phyloP scores from a whole-genome alignment of 1,140 invertebrate species.

The Bombus pyrosoma region DNA sequence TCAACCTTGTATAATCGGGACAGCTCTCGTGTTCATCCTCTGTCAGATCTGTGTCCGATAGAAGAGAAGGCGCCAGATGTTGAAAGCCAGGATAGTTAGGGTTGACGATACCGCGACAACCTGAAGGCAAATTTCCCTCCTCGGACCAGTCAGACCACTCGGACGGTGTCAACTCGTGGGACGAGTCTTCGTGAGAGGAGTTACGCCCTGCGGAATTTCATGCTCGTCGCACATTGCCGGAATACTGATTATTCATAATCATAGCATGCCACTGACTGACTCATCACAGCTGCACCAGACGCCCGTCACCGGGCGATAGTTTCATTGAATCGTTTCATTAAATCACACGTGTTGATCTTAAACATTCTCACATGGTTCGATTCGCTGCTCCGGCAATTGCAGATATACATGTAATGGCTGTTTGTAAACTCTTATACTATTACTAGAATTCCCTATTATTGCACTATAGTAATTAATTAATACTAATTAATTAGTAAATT shows the following conservation, averaged over 20 bases:
- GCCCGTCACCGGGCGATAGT: neutral
- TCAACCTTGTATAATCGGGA: conserved; percentile 50
- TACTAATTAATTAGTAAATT: too few relatives aligned
- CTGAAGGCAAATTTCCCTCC: conserved; percentile 74
- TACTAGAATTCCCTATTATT: too few relatives aligned
- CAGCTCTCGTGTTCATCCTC: conserved; percentile 78
- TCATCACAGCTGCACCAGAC: conserved; percentile 41
- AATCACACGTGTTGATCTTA: neutral
- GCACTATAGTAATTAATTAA: too few relatives aligned
- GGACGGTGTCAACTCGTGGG: conserved; percentile 72
- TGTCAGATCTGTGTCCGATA: conserved; percentile 81
- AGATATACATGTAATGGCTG: neutral
- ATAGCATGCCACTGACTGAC: conserved; percentile 47
- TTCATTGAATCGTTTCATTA: conserved; percentile 23
- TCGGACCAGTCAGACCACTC: conserved; percentile 81
- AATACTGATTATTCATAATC: conserved; percentile 59
- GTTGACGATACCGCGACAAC: conserved; percentile 87
- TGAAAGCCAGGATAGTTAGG: conserved; percentile 89
- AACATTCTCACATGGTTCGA: neutral
- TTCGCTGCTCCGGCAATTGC: neutral
- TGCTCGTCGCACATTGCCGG: conserved; percentile 35
- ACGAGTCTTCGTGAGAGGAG: conserved; percentile 71
- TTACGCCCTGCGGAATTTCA: conserved; percentile 64
- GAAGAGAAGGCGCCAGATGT: conserved; percentile 77
- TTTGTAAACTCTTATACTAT: too few relatives aligned